Evolutionary conservation across 2,888 invertebrate species (phyloP).

Genomic region (Diarsia dahlii): DNA sequence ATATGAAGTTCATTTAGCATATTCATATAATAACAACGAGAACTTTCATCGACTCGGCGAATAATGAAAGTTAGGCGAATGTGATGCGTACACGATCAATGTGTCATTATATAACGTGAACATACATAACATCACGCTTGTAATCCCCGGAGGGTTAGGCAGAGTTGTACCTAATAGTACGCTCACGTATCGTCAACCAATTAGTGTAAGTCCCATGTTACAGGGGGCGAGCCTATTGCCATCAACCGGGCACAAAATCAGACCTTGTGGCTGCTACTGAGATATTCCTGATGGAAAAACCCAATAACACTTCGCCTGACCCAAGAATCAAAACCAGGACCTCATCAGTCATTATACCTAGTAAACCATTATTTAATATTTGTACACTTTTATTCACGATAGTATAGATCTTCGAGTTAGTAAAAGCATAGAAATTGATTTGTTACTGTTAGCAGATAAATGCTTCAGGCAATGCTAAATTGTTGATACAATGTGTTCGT

Average conservation of each 20-base stretch:
- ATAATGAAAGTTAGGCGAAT: constrained; percentile 76
- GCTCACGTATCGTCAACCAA: too few species aligned
- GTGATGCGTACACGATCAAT: constrained; percentile 64
- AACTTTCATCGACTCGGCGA: constrained; percentile 78
- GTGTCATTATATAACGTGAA: constrained; percentile 51
- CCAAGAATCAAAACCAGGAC: too few species aligned
- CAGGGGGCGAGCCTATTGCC: too few species aligned
- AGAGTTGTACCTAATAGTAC: too few species aligned
- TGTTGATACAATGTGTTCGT: constrained; percentile 46
- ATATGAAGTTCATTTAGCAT: constrained; percentile 75
- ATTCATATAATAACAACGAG: constrained; percentile 74
- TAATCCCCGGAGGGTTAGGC: too few species aligned
- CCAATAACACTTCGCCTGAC: too few species aligned
- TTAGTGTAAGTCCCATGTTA: too few species aligned
- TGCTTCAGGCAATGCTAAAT: constrained; percentile 54
- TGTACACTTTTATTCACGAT: constrained; percentile 26
- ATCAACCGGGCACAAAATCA: too few species aligned
- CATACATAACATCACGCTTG: neutral
- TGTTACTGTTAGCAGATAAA: constrained; percentile 48
- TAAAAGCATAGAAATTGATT: constrained; percentile 46
- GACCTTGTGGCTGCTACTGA: too few species aligned
- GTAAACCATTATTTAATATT: constrained; percentile 45
- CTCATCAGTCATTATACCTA: constrained; percentile 29
- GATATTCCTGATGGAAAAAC: too few species aligned
- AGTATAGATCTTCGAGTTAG: constrained; percentile 3